Evolutionary conservation across 1,140 invertebrate species (phyloP).

Genomic region (Eumeta japonica): DNA sequence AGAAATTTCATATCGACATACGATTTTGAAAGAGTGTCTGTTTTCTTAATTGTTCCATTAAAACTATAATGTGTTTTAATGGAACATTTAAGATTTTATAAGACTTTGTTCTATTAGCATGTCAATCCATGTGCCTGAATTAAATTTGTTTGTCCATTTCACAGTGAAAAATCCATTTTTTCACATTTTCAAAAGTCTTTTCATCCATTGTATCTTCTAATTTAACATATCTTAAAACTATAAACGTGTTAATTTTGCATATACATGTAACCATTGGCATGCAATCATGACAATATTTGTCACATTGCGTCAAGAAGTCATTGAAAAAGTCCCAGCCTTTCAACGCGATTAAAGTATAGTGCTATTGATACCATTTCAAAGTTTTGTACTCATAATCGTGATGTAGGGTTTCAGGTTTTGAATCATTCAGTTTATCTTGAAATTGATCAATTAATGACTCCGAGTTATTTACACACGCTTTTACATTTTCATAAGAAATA

Average conservation of each 20-base stretch:
- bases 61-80: constrained; percentile 14
- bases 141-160: constrained; percentile 34
- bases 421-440: constrained; percentile 22
- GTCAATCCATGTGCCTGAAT: constrained; percentile 33
- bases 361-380: constrained; percentile 37
- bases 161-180: constrained; percentile 30
- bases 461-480: constrained; percentile 22
- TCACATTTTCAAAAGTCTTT: constrained; percentile 28
- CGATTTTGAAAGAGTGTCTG: constrained; percentile 18
- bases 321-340: constrained; percentile 33
- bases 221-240: constrained; percentile 46
- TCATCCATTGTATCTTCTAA: constrained; percentile 21
- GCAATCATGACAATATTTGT: constrained; percentile 48
- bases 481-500: constrained; percentile 25
- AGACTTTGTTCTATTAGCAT: constrained; percentile 41
- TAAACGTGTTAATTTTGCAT: constrained; percentile 45
- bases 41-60: constrained; percentile 20
- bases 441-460: constrained; percentile 25
- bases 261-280: constrained; percentile 46
- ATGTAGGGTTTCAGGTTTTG: constrained; percentile 30
- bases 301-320: constrained; percentile 28
- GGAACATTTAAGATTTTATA: constrained; percentile 25
- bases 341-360: constrained; percentile 36
- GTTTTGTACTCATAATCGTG: constrained; percentile 46
- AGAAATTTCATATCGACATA: constrained; percentile 23